Evolutionary conservation across 2,113 vertebrate genomes (phyloP).

Genomic region (Muntiacus muntjak): DNA sequence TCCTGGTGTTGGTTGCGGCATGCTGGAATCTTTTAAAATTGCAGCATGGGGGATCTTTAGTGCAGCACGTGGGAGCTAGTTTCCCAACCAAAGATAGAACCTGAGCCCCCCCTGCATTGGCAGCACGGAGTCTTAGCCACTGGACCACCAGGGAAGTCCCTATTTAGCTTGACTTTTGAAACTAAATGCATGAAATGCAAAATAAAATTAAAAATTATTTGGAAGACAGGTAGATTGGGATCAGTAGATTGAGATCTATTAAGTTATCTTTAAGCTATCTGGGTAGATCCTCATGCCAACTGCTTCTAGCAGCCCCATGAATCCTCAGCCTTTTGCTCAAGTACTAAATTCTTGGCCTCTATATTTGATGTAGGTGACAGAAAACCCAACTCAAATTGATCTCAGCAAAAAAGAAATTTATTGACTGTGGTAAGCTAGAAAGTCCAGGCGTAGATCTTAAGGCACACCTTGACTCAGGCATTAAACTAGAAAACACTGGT

Average conservation of each 20-base stretch:
- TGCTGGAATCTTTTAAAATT: not conserved
- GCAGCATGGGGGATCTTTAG: not conserved
- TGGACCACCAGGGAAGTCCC: not conserved
- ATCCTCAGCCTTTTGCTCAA: not conserved
- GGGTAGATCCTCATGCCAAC: not conserved
- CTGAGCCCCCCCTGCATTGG: not conserved
- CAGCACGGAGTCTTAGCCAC: not conserved
- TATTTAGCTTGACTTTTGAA: not conserved
- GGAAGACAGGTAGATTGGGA: not conserved
- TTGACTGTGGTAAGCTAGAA: not conserved
- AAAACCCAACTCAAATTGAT: not conserved
- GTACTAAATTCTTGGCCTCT: not conserved
- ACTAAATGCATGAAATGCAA: not conserved
- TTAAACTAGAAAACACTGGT: not conserved
- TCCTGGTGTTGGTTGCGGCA: not conserved
- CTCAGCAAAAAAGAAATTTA: not conserved
- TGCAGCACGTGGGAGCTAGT: not conserved
- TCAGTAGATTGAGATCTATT: not conserved
- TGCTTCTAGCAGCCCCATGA: not conserved
- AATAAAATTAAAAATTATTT: slow-evolving; percentile 11
- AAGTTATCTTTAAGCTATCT: not conserved
- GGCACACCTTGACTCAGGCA: not conserved
- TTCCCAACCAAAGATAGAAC: not conserved
- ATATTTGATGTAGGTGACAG: not conserved
- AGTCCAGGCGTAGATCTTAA: not conserved